phyloP scores from a whole-genome alignment of 2,113 vertebrate species.

The Nothoprocta perdicaria region DNA sequence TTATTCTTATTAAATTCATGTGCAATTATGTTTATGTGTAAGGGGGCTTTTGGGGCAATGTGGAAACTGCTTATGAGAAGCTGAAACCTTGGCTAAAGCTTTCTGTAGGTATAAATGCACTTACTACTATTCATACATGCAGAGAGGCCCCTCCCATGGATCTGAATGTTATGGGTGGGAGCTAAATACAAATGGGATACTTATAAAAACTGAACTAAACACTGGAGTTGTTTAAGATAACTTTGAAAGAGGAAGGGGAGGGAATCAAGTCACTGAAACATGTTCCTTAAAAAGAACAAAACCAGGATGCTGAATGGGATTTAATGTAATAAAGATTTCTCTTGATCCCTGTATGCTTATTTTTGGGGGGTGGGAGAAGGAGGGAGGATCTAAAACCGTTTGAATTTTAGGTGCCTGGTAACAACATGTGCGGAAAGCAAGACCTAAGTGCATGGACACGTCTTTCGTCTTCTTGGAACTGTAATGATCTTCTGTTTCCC shows the following conservation, averaged over 20 bases:
- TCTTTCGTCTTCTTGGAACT: background rate
- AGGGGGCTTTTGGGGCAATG: background rate
- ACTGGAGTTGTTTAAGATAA: conserved; percentile 26
- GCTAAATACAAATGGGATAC: conserved; percentile 40
- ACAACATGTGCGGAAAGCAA: background rate
- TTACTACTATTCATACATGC: background rate
- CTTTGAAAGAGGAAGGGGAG: background rate
- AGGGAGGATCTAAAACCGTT: background rate
- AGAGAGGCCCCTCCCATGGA: conserved; percentile 33
- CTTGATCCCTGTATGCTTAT: background rate
- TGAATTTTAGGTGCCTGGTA: background rate
- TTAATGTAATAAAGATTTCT: background rate
- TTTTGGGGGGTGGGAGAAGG: background rate
- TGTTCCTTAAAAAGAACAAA: background rate
- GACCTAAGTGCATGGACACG: background rate
- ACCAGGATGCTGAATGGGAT: background rate
- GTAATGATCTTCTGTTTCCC: background rate
- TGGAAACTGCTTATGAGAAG: background rate
- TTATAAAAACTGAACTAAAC: background rate
- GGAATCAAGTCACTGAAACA: background rate
- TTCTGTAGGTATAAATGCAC: background rate
- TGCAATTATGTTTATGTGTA: background rate
- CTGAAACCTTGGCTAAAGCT: background rate
- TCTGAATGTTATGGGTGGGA: conserved; percentile 50
- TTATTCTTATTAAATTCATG: background rate